These are phyloP conservation scores for Drosophila anomelani DNA, from an alignment of 2,888 invertebrate genomes.

Conservation along the genomic window DNA sequence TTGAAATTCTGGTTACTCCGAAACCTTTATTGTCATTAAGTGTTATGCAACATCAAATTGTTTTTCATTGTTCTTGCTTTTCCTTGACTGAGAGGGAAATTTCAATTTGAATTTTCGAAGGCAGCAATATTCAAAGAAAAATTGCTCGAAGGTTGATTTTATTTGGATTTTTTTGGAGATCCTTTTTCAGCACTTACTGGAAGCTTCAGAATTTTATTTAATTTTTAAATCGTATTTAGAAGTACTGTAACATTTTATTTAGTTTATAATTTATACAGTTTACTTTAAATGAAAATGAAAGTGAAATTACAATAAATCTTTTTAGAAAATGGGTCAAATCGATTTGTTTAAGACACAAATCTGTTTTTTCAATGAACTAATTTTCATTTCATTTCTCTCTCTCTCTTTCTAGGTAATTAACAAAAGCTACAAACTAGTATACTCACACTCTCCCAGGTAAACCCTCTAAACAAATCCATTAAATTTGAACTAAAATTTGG, in stretches of 20 bases:
- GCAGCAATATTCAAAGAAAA: conserved; percentile 8
- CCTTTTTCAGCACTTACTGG: background rate
- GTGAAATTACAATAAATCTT: background rate
- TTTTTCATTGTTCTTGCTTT: conserved; percentile 30
- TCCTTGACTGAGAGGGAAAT: conserved; percentile 22
- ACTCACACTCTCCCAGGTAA: conserved; percentile 52
- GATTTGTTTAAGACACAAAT: background rate
- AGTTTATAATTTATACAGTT: background rate
- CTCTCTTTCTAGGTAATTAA: conserved; percentile 60
- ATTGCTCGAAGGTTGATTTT: conserved; percentile 5
- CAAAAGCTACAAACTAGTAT: background rate
- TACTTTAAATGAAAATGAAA: background rate
- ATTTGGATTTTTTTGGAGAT: background rate
- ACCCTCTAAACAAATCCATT: conserved; percentile 32
- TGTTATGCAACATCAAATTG: conserved; percentile 44
- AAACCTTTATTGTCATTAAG: conserved; percentile 51
- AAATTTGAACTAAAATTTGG: conserved; percentile 28
- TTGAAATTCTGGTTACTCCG: background rate
- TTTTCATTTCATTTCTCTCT: conserved; percentile 4
- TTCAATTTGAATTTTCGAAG: conserved; percentile 44
- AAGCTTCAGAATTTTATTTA: background rate
- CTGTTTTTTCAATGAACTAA: conserved; percentile 10
- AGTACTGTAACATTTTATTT: background rate
- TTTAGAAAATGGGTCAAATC: background rate
- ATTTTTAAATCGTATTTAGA: no score